Evolutionary conservation across 2,888 invertebrate genomes (phyloP), one percentile per base, ranked within the genome.

Genomic region (Aphidoletes aphidimyza): DNA sequence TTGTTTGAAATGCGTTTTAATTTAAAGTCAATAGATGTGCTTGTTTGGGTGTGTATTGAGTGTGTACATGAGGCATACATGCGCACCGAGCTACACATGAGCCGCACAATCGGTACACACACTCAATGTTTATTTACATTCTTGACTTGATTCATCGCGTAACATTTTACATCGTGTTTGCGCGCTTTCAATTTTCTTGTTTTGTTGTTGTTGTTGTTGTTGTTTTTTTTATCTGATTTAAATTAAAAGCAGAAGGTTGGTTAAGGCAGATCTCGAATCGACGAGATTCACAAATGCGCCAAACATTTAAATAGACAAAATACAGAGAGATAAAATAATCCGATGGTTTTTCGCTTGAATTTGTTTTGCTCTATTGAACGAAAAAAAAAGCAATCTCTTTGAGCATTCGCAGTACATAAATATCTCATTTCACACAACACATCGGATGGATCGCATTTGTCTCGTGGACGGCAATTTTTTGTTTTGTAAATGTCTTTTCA

Each of bases 121-220:
- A 11, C 26, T 30, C 17, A 6, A 47, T 47, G n/a, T 69, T 69
- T 69, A 69, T 69, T 69, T 69, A 30, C 30, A 69, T 69, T 2
- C 17, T 2, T n/a, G n/a, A n/a, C n/a, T 11, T 39, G 39, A 11
- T 14, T 14, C 69, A 34, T 11, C 69, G 69, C 34, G 69, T 69
- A 69, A 69, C 69, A 69, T 30, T 69, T 69, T 69, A 69, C 69
- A 69, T 69, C 69, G 69, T 69, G 69, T 69, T 34, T 30, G 69
- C 30, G 54, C 54, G 22, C 26, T n/a, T 69, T 69, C 69, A 34
- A 30, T 11, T 2, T n/a, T n/a, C n/a, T n/a, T n/a, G n/a, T n/a
- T n/a, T n/a, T n/a, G n/a, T n/a, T n/a, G n/a, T n/a, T n/a, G n/a
- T n/a, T n/a, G n/a, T n/a, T n/a, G n/a, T n/a, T n/a, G n/a, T n/a